phyloP scores from a whole-genome alignment of 2,113 vertebrate genomes.

The Puffinus mauretanicus region DNA sequence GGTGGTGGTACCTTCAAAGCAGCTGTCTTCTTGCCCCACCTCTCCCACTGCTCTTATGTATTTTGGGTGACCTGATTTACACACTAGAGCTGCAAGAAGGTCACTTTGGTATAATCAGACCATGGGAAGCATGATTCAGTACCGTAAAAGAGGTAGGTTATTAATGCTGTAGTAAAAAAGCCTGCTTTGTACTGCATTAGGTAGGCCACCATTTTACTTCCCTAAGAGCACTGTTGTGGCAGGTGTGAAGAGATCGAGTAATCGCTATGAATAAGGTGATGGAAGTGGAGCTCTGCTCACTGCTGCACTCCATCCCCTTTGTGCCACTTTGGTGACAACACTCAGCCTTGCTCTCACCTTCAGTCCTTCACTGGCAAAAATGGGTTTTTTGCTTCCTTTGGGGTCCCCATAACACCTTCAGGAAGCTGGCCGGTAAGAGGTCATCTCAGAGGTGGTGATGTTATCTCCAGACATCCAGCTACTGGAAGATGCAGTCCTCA shows the following conservation, averaged over 20 bases:
- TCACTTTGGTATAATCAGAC: neutral
- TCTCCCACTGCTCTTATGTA: neutral
- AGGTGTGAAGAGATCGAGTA: neutral
- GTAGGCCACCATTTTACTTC: too few species aligned
- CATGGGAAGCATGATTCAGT: neutral
- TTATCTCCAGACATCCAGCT: neutral
- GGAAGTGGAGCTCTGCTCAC: neutral
- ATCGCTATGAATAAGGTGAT: neutral
- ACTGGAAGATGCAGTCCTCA: neutral
- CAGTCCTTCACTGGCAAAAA: neutral
- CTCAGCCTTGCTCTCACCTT: neutral
- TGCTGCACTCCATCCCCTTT: too few species aligned
- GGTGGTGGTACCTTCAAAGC: neutral
- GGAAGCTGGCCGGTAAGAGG: neutral
- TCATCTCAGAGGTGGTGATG: fast-evolving
- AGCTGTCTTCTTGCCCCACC: neutral
- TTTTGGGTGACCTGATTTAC: neutral
- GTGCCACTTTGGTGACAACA: neutral
- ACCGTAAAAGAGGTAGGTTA: neutral
- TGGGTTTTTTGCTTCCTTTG: neutral
- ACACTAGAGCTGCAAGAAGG: neutral
- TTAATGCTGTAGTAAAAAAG: neutral
- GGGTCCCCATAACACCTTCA: neutral
- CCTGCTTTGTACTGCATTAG: neutral
- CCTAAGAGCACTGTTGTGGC: neutral